These are phyloP conservation scores for Zapus hudsonius DNA, from an alignment of 2,113 vertebrate species.

Conservation along the genomic window DNA sequence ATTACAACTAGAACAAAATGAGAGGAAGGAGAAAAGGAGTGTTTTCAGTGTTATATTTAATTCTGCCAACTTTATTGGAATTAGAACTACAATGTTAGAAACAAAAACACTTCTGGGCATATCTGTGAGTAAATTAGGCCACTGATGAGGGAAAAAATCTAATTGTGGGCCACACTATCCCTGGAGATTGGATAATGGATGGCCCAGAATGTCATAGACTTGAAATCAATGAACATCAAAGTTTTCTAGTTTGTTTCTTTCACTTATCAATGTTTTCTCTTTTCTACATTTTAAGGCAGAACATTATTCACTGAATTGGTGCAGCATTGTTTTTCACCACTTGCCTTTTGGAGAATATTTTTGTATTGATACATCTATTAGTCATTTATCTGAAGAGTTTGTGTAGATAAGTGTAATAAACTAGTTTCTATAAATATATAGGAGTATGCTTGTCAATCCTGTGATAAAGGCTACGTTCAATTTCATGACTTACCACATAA, in stretches of 20 bases:
- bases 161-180: too few species aligned
- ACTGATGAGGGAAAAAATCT: too few species aligned
- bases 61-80: too few species aligned
- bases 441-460: background rate
- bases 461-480: background rate
- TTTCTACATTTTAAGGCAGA: background rate
- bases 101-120: too few species aligned
- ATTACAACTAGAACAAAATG: too few species aligned
- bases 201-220: background rate
- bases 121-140: too few species aligned
- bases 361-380: background rate
- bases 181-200: too few species aligned
- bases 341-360: background rate
- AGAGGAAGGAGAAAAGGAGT: too few species aligned
- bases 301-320: background rate
- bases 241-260: background rate
- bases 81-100: too few species aligned
- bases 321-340: background rate
- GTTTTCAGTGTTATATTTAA: too few species aligned
- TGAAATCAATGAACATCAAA: background rate
- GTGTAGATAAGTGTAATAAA: background rate
- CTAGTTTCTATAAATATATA: background rate
- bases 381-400: background rate
- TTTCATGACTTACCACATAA: background rate
- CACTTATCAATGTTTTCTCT: background rate